These are phyloP conservation scores for Papilio helenus DNA, from an alignment of 1,140 invertebrate species.

Conservation along the genomic window DNA sequence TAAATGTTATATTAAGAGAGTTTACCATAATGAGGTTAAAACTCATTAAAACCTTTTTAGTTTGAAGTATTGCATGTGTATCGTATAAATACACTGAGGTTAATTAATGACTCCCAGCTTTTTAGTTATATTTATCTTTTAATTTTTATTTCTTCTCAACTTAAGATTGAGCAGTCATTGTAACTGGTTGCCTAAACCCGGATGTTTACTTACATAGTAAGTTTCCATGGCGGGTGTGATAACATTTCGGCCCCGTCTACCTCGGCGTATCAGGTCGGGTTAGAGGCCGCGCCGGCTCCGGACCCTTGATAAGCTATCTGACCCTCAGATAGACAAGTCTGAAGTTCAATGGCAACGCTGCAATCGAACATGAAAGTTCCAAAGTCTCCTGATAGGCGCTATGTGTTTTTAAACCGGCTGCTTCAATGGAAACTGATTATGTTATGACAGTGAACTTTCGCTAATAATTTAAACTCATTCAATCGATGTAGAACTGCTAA, in stretches of 20 bases:
- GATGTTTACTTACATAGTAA: constrained; percentile 13
- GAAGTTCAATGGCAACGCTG: constrained; percentile 42
- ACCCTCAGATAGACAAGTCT: constrained; percentile 44
- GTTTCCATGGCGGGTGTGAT: constrained; percentile 18
- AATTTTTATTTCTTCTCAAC: no score
- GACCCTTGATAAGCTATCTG: constrained; percentile 45
- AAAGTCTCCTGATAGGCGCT: background rate
- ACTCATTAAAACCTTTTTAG: background rate
- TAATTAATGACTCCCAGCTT: no score
- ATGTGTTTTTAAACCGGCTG: constrained; percentile 3
- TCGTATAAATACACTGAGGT: no score
- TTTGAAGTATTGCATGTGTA: background rate
- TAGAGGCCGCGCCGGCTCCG: constrained; percentile 30
- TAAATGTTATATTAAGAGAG: background rate
- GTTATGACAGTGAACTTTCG: background rate
- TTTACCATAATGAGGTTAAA: background rate
- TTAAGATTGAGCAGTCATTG: background rate
- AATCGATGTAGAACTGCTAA: background rate
- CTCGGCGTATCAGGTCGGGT: background rate
- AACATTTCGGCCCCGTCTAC: background rate
- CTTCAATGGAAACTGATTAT: background rate
- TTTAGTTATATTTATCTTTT: no score
- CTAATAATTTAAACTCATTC: background rate
- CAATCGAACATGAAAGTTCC: background rate
- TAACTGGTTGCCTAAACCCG: background rate